These are phyloP conservation scores for Chionis minor DNA, from an alignment of 2,113 vertebrate species.

Conservation along the genomic window DNA sequence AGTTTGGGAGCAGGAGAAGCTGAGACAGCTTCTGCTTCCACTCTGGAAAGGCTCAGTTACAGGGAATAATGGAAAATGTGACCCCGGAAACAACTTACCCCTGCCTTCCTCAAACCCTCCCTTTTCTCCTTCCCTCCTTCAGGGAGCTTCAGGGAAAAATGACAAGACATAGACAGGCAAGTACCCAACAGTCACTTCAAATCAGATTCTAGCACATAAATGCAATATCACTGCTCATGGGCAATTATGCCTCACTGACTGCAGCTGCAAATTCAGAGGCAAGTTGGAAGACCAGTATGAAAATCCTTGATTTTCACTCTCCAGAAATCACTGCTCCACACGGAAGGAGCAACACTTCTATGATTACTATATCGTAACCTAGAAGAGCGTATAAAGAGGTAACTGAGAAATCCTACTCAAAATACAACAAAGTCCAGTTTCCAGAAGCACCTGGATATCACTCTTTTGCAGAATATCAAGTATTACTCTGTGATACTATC, in stretches of 20 bases:
- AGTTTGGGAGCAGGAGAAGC: background rate
- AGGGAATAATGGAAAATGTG: background rate
- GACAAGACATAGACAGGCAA: background rate
- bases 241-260: background rate
- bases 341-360: background rate
- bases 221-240: background rate
- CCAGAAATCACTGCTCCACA: background rate
- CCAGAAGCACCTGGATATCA: background rate
- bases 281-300: background rate
- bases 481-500: background rate
- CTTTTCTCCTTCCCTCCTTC: background rate
- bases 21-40: background rate
- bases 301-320: background rate
- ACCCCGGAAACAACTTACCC: background rate
- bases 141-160: background rate
- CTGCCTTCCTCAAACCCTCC: background rate
- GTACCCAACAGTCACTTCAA: background rate
- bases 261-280: background rate
- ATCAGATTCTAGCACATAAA: background rate
- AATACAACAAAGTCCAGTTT: background rate
- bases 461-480: background rate
- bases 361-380: background rate
- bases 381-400: fast-evolving
- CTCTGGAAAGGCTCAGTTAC: background rate
- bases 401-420: background rate